phyloP scores from a whole-genome alignment of 2,888 invertebrate species.

The Acleris holmiana region DNA sequence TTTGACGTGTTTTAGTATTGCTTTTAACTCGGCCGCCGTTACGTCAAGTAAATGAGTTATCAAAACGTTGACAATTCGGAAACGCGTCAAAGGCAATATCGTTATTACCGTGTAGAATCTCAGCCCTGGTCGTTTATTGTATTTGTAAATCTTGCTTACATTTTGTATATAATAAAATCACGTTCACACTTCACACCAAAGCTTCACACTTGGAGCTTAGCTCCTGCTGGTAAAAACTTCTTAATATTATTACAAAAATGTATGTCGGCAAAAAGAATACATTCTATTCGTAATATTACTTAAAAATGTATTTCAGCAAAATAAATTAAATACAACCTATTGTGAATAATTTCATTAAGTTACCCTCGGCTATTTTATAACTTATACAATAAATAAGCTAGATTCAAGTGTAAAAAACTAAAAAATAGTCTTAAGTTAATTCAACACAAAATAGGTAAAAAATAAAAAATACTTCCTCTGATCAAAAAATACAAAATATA shows the following conservation, averaged over 20 bases:
- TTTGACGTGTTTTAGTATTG: too few species aligned
- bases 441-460: neutral
- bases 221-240: neutral
- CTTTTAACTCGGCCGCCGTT: too few species aligned
- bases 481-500: conserved; percentile 1
- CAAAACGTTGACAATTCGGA: too few species aligned
- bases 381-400: neutral
- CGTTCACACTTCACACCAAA: neutral
- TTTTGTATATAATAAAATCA: neutral
- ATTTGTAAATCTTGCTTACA: neutral
- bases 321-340: conserved; percentile 2
- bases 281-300: too few species aligned
- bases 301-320: conserved; percentile 4
- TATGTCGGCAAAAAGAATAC: conserved; percentile 1
- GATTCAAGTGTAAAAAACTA: neutral
- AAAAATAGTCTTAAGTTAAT: neutral
- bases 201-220: neutral
- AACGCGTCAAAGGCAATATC: too few species aligned
- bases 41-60: too few species aligned
- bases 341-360: conserved; percentile 2
- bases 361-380: neutral
- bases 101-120: too few species aligned
- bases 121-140: neutral
- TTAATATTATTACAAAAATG: conserved; percentile 7
- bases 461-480: neutral